A percentile compares a stretch with the other conserved stretches of the same genome.
Evolutionary conservation across 2,797 vertebrate genomes (phyloP).

Genomic region (Neomorphus geoffroyi): DNA sequence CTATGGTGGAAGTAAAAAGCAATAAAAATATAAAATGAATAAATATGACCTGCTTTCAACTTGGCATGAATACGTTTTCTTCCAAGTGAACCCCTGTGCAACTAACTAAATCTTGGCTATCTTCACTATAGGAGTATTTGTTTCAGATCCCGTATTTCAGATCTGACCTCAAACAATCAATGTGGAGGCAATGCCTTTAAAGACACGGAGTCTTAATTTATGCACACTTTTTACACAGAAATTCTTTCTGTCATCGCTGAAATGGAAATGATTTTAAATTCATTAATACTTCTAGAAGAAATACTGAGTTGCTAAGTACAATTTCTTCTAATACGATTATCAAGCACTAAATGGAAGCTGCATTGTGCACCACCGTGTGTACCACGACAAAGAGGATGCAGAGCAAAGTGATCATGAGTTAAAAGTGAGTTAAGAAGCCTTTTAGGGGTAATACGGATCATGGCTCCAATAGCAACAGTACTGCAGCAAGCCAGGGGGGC

Average conservation of each 20-base stretch:
- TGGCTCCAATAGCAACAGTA: not conserved
- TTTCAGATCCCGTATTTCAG: not conserved
- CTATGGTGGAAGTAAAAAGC: not conserved
- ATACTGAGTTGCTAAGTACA: not conserved
- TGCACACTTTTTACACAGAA: not conserved
- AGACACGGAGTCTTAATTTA: not conserved
- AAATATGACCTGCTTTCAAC: not conserved
- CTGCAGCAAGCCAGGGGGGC: no score
- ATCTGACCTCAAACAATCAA: not conserved
- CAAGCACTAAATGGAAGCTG: not conserved
- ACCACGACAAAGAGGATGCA: not conserved
- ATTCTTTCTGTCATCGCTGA: not conserved
- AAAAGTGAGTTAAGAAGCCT: not conserved
- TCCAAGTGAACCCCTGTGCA: not conserved
- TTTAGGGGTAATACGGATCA: accelerated
- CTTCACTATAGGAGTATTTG: not conserved
- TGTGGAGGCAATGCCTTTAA: not conserved
- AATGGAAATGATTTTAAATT: not conserved
- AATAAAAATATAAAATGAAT: not conserved
- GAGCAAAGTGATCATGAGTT: not conserved
- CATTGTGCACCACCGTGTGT: not conserved
- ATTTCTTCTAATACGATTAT: not conserved
- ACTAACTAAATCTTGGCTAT: not conserved
- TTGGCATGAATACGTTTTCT: not conserved
- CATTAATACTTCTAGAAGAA: not conserved